Evolutionary conservation across 2,113 vertebrate species (phyloP).

Genomic region (Nothocercus julius): DNA sequence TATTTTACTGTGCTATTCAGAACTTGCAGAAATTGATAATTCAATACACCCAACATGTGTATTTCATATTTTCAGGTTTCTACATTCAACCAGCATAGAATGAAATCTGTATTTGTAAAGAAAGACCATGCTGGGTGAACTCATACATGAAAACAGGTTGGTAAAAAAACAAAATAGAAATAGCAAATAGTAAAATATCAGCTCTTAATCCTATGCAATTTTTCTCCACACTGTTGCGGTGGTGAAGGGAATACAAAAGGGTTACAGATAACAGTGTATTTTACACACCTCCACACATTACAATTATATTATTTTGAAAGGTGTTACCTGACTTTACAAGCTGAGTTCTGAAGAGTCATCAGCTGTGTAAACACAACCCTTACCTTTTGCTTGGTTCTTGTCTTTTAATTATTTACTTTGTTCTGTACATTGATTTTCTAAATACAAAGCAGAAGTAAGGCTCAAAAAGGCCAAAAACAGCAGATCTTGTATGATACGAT

Average conservation of each 20-base stretch:
- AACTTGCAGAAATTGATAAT: neutral
- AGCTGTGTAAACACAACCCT: neutral
- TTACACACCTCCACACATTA: neutral
- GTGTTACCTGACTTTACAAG: neutral
- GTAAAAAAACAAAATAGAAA: constrained; percentile 12
- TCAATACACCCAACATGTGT: neutral
- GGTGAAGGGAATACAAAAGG: neutral
- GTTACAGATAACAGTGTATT: neutral
- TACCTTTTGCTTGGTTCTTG: neutral
- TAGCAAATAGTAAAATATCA: neutral
- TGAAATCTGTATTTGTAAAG: neutral
- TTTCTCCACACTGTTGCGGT: neutral
- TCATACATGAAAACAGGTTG: neutral
- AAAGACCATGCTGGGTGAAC: neutral
- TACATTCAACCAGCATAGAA: neutral
- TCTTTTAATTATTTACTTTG: neutral
- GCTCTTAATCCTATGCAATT: neutral
- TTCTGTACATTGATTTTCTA: neutral
- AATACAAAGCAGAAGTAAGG: neutral
- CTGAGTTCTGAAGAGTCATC: neutral
- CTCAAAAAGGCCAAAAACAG: neutral
- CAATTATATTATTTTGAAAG: constrained; percentile 13
- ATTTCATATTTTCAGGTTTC: neutral
- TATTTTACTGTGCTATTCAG: neutral
- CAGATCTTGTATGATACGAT: neutral